Conservation (phyloP, 92 coral and sea anemone genomes). For the Siderastrea radians region DNA sequence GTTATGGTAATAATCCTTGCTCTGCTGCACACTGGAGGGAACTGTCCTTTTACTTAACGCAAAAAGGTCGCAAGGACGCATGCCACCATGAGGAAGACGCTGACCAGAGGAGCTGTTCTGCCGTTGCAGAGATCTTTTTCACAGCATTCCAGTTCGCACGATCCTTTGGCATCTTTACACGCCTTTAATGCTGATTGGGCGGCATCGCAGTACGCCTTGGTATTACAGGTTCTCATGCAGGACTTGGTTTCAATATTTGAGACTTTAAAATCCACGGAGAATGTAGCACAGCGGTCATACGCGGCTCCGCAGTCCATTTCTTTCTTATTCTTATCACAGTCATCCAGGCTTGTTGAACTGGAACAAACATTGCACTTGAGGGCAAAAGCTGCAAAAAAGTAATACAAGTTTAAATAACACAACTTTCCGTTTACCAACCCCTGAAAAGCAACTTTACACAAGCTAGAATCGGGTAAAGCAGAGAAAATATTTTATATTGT, state of each 20-base stretch:
- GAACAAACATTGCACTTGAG: constrained; percentile 48
- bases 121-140: constrained; percentile 4
- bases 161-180: neutral
- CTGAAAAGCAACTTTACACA: too few species aligned
- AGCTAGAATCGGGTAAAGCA: too few species aligned
- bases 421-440: too few species aligned
- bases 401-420: too few species aligned
- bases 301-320: neutral
- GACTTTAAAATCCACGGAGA: neutral
- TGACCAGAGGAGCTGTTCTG: neutral
- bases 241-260: too few species aligned
- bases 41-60: neutral
- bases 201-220: neutral
- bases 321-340: neutral
- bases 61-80: neutral
- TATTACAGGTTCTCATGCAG: too few species aligned
- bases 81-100: constrained; percentile 27
- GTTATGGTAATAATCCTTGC: too few species aligned
- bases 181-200: neutral
- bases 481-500: too few species aligned
- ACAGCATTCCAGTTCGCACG: constrained; percentile 1
- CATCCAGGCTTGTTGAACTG: constrained; percentile 4
- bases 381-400: constrained; percentile 22
- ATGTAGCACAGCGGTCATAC: neutral
- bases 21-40: neutral